Percentiles rank a stretch among this genome's conserved stretches.
These are phyloP conservation scores for Parazoanthus swiftii DNA, from an alignment of 92 coral and sea anemone genomes.

Conservation along the genomic window DNA sequence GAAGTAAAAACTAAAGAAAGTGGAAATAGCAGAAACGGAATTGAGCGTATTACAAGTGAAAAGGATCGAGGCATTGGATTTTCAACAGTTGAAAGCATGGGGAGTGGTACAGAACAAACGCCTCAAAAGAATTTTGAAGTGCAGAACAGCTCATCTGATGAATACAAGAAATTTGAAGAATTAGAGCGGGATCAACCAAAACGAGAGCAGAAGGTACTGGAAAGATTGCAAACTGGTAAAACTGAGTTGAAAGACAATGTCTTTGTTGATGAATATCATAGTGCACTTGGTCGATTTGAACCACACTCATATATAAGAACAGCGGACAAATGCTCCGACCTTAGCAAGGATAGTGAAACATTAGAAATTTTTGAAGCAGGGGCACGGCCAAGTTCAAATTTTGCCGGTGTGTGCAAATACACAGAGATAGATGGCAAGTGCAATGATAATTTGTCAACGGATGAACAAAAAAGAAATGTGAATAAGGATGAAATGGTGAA, in stretches of 20 bases:
- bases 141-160: not conserved
- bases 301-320: not conserved
- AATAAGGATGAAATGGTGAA: not conserved
- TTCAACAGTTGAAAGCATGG: not conserved
- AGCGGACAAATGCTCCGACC: not conserved
- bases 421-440: not conserved
- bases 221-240: not conserved
- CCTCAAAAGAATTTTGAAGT: not conserved
- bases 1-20: not conserved
- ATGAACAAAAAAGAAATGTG: not conserved
- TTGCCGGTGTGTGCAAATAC: not conserved
- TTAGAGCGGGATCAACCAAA: not conserved
- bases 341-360: not conserved
- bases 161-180: not conserved
- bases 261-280: not conserved
- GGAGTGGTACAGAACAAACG: too few species aligned
- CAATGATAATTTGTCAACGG: not conserved
- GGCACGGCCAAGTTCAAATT: not conserved
- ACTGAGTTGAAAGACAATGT: not conserved
- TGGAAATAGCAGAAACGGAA: not conserved
- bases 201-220: not conserved
- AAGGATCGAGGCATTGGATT: not conserved
- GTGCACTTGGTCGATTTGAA: not conserved
- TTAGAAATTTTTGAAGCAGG: not conserved
- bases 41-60: not conserved